Conservation (phyloP, 23 tunicate species). For the Ciona savignyi region DNA sequence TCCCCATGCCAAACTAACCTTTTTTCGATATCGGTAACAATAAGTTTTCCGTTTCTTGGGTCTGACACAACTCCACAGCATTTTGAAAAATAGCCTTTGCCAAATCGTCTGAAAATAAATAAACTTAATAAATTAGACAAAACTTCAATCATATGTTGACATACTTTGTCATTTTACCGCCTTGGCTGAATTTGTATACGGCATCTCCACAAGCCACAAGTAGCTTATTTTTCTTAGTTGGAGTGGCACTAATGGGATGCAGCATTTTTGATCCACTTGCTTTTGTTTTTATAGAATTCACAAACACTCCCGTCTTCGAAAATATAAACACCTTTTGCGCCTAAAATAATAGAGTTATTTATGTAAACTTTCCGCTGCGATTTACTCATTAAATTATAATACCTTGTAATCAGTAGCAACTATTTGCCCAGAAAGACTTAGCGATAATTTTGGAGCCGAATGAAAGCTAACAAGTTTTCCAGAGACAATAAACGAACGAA, state of each 20-base stretch:
- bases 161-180: conserved; percentile 33
- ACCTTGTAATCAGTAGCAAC: conserved; percentile 56
- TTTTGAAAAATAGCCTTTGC: conserved; percentile 23
- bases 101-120: conserved; percentile 31
- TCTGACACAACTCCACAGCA: conserved; percentile 41
- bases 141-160: background rate
- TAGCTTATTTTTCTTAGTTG: conserved; percentile 38
- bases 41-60: conserved; percentile 17
- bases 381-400: too few relatives aligned
- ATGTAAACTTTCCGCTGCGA: too few relatives aligned
- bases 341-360: conserved; percentile 5
- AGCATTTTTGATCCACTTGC: conserved; percentile 8
- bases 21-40: conserved; percentile 40
- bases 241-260: conserved; percentile 37
- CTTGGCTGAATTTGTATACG: conserved; percentile 13
- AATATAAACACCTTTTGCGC: conserved; percentile 44
- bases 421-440: conserved; percentile 19
- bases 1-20: too few relatives aligned
- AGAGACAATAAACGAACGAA: conserved; percentile 16
- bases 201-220: conserved; percentile 42
- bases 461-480: conserved; percentile 23
- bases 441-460: conserved; percentile 45
- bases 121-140: background rate
- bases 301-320: background rate
- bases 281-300: conserved; percentile 19